These are phyloP conservation scores for Ormyrus rosae DNA, from an alignment of 2,888 invertebrate genomes.

Conservation along the genomic window DNA sequence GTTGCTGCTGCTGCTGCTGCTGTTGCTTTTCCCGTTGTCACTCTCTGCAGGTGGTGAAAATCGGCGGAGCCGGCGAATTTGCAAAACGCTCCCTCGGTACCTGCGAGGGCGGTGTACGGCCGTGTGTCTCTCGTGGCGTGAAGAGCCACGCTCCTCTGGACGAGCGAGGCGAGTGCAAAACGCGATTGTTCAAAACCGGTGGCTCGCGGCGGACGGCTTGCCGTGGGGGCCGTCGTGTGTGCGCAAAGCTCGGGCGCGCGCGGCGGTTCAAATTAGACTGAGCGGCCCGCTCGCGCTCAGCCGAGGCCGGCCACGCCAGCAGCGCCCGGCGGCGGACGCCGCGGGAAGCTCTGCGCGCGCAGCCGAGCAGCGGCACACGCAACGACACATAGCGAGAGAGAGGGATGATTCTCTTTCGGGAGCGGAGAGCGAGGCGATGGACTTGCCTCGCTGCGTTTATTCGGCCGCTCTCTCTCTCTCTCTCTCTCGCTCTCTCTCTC, in stretches of 20 bases:
- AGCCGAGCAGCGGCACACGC: slow-evolving; percentile 50
- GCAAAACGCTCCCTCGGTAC: background rate
- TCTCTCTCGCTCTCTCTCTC: slow-evolving; percentile 50
- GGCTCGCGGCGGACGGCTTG: too few relatives aligned
- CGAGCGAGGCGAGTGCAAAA: too few relatives aligned
- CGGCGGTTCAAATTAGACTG: slow-evolving; percentile 77
- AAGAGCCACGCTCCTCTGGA: too few relatives aligned
- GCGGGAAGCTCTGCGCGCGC: slow-evolving; percentile 74
- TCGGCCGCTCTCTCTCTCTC: background rate
- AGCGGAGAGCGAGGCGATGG: slow-evolving; percentile 5
- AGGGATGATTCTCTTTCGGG: slow-evolving; percentile 41
- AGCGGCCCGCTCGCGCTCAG: slow-evolving; percentile 72
- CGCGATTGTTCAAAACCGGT: too few relatives aligned
- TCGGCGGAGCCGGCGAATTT: background rate
- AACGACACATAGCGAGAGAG: slow-evolving; percentile 27
- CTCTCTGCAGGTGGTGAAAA: background rate
- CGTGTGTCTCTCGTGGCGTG: slow-evolving; percentile 51
- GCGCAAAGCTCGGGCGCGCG: slow-evolving; percentile 73
- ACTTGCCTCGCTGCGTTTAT: slow-evolving; percentile 28
- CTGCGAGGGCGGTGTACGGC: slow-evolving; percentile 8
- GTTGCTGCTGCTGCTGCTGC: background rate
- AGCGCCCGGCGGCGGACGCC: slow-evolving; percentile 73
- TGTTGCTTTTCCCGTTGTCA: too few relatives aligned
- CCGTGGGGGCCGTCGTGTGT: slow-evolving; percentile 57
- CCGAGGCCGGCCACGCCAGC: slow-evolving; percentile 74